Base-by-base conservation (phyloP, 2,113 vertebrate species). In the Vireo altiloquus region DNA sequence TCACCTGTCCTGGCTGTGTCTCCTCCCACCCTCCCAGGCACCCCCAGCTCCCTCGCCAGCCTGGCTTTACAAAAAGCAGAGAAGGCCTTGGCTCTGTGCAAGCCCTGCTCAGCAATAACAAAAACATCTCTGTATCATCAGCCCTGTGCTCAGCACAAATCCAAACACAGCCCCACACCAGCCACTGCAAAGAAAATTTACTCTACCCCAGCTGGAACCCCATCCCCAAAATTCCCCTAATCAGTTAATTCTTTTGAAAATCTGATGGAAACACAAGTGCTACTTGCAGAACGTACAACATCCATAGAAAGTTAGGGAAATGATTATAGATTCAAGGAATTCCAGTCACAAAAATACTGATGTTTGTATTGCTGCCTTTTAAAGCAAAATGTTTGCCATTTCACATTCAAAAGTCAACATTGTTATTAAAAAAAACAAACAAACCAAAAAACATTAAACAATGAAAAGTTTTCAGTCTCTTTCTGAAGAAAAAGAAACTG, bases 211-310 rank as follows among this genome's bases (percentile, higher is more conserved):
- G 52, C 8, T 39, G 23, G 46, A 80, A 39, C 28, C 13, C 6
- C 3, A 7, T 6, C 4, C 20, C 4, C 22, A 31, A 25, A 81
- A 65, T 19, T 7, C 17, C 28, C 3, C 35, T 23, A 21, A 40
- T 37, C 44, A 33, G 21, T 56, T 52, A 1, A 4, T 11, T 16
- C 14, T 71, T 90, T 42, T 21, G 35, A 59, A 87, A 75, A 22
- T 25, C 46, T 78, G 24, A 74, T 27, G 24, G 30, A 66, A 88
- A 56, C 8, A 30, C 5, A 1, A 60, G 3, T 0, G 0, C 37
- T 47, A 25, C 30, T 60, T 64, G 33, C 21, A 56, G 63, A 64
- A 40, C 0, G 2, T 13, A 25, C 24, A 64, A 23, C 23, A 69
- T n/a, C 33, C 52, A 33, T 2, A 66, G 23, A 6, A 59, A 70